Base-by-base conservation (phyloP, 2,888 invertebrate species). In the Dicycla oo region DNA sequence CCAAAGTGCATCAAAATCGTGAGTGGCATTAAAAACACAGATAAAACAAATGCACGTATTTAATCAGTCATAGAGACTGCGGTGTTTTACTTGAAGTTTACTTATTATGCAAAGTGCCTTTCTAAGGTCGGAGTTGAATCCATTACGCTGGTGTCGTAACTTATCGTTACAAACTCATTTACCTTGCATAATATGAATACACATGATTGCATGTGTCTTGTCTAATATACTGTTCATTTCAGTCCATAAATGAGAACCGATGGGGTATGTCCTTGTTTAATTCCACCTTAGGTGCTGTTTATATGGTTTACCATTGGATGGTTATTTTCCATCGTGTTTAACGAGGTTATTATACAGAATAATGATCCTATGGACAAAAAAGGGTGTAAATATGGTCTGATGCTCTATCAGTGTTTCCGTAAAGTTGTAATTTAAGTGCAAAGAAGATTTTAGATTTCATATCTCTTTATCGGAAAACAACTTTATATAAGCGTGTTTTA, bases 41-140 rank as follows among this genome's bases (percentile, higher is more conserved):
- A 76, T 69, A 64, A 67, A 56, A 67, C 56, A 81, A 49, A 13
- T 58, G 58, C 74, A 65, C 45, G 60, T 64, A 30, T 64, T 69
- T 49, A 57, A 69, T 69, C 30, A 30, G 30, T 34, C 60, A 67
- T 30, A 26, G 18, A 72, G 58, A 67, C 45, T 68, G 69, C 23
- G 76, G 47, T 75, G 75, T 81, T 70, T 65, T 69, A 66, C 61
- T 70, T 43, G 51, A 77, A 74, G 73, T 82, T 67, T 81, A 68
- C 68, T 54, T 65, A 78, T 88, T 89, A 86, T 88, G 88, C 84
- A 88, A 89, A 83, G 73, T 82, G 85, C 86, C 88, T 91, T 89
- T 90, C 89, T 90, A 88, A 90, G 92, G 91, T 92, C 87, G 86
- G 73, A 92, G 92, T 91, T 90, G 88, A 90, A 86, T 86, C 86